These are phyloP conservation scores for Sinotaia quadrata DNA, from an alignment of 2,888 invertebrate genomes.

Conservation along the genomic window DNA sequence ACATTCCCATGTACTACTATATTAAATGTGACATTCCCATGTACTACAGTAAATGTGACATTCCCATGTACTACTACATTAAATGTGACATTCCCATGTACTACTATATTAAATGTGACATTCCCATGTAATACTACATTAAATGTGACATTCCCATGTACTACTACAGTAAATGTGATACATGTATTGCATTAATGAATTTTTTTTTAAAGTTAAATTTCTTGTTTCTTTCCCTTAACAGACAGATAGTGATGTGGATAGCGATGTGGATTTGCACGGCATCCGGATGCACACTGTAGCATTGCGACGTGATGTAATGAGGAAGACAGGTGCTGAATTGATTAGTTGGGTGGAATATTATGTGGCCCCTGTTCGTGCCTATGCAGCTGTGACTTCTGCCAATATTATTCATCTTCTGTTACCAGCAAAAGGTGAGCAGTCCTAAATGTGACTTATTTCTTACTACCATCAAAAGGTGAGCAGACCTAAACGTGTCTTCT, in stretches of 20 bases:
- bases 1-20: too few species aligned
- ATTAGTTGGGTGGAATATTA: conserved; percentile 63
- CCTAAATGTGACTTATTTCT: not conserved
- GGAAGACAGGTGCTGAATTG: conserved; percentile 56
- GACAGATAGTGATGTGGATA: conserved; percentile 56
- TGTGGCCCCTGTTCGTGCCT: conserved; percentile 67
- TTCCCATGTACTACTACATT: too few species aligned
- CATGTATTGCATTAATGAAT: too few species aligned
- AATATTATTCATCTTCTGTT: conserved; percentile 63
- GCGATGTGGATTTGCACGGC: conserved; percentile 51
- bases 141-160: too few species aligned
- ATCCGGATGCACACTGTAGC: conserved; percentile 63
- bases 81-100: too few species aligned
- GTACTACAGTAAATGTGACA: too few species aligned
- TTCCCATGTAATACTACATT: too few species aligned
- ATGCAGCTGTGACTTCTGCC: conserved; percentile 57
- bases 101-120: too few species aligned
- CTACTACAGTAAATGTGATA: too few species aligned
- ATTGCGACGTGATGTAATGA: conserved; percentile 58
- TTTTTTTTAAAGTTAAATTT: too few species aligned
- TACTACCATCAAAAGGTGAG: not conserved
- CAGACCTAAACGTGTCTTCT: not conserved
- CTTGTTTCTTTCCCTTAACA: too few species aligned
- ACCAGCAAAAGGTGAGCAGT: conserved; percentile 50
- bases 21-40: too few species aligned